Percentiles rank a stretch among this genome's conserved stretches.
These are phyloP conservation scores for Heteropelma amictum DNA, from an alignment of 2,888 invertebrate species.

Conservation along the genomic window DNA sequence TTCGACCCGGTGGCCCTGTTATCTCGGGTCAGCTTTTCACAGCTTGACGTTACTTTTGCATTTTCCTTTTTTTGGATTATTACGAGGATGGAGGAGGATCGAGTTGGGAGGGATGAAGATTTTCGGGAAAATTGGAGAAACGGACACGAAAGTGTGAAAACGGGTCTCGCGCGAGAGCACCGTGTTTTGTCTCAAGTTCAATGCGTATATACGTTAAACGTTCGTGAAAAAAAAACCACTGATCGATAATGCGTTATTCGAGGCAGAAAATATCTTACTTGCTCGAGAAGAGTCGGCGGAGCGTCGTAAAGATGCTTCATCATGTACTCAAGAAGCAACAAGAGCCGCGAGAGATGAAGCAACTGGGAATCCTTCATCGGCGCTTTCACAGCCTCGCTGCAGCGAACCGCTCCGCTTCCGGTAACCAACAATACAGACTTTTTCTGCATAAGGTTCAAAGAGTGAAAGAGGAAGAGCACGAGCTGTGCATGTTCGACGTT, in stretches of 20 bases:
- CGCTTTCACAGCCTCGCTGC: conserved; percentile 82
- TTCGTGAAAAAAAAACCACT: no score
- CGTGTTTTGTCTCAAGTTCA: no score
- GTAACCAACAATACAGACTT: conserved; percentile 93
- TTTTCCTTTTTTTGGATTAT: conserved; percentile 48
- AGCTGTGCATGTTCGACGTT: conserved; percentile 98
- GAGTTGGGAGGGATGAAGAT: not conserved
- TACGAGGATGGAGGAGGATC: not conserved
- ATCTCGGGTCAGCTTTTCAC: conserved; percentile 65
- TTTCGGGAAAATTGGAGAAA: no score
- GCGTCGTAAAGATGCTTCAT: conserved; percentile 97
- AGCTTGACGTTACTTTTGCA: conserved; percentile 70
- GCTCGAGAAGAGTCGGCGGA: conserved; percentile 90
- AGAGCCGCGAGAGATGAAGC: conserved; percentile 88
- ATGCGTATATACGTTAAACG: no score
- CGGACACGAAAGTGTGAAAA: no score
- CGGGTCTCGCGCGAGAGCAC: no score
- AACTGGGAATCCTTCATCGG: conserved; percentile 85
- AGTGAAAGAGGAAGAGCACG: conserved; percentile 95
- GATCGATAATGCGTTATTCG: no score
- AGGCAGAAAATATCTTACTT: no score
- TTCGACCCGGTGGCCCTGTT: conserved; percentile 76
- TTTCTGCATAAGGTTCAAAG: conserved; percentile 96
- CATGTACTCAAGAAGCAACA: conserved; percentile 94
- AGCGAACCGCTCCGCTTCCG: conserved; percentile 86